phyloP scores from a whole-genome alignment of 2,797 vertebrate species.

The Coluber constrictor region DNA sequence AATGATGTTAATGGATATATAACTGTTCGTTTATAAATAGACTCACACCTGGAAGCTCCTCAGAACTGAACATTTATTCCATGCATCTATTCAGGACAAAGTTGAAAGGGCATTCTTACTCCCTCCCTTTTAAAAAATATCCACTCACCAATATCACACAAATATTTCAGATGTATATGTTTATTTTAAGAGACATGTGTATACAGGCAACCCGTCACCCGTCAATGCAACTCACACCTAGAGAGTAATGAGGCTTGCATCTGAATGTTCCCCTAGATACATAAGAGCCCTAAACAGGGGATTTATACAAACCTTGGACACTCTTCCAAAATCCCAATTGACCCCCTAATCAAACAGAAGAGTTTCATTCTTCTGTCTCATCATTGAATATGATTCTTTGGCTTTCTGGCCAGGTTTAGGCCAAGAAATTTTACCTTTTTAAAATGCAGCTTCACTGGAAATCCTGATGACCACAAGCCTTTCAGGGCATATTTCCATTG shows the following conservation, averaged over 20 bases:
- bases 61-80: neutral
- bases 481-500: neutral
- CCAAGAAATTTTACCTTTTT: neutral
- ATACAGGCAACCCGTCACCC: neutral
- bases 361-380: neutral
- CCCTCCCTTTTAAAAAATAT: neutral
- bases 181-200: neutral
- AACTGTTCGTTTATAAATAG: neutral
- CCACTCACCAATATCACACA: neutral
- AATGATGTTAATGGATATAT: neutral
- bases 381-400: neutral
- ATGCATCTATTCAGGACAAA: neutral
- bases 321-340: neutral
- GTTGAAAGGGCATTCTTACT: neutral
- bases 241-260: neutral
- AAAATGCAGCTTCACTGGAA: neutral
- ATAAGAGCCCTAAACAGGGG: neutral
- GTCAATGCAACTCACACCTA: neutral
- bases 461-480: neutral
- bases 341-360: neutral
- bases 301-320: neutral
- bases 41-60: neutral
- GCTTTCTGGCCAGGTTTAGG: neutral
- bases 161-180: neutral
- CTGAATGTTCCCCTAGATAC: neutral